Evolutionary conservation across 2,797 vertebrate genomes (phyloP).

Genomic region (Hyperoplus immaculatus): DNA sequence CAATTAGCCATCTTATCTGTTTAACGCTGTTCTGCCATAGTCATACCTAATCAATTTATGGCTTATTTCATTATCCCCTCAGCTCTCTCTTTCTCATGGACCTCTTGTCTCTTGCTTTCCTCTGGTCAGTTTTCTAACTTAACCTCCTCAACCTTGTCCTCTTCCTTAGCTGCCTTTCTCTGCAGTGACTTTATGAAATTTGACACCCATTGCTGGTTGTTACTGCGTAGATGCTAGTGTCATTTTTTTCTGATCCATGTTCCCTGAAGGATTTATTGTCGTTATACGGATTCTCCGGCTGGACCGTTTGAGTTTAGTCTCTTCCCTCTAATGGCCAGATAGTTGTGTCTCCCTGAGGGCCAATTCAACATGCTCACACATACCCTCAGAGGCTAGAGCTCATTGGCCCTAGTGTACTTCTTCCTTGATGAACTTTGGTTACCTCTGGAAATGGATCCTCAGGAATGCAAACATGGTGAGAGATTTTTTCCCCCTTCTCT

Average conservation of each 20-base stretch:
- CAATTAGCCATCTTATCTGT: slow-evolving; percentile 19
- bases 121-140: slow-evolving; percentile 20
- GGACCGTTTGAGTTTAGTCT: slow-evolving; percentile 41
- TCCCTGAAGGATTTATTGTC: slow-evolving; percentile 26
- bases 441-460: slow-evolving; percentile 63
- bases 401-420: slow-evolving; percentile 33
- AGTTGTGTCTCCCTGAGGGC: slow-evolving; percentile 32
- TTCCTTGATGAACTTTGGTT: slow-evolving; percentile 54
- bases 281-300: slow-evolving; percentile 16
- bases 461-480: slow-evolving; percentile 67
- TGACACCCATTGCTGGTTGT: slow-evolving; percentile 21
- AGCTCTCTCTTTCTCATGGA: slow-evolving; percentile 11
- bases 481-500: slow-evolving; percentile 25
- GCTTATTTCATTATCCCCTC: slow-evolving; percentile 57
- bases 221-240: slow-evolving; percentile 13
- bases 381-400: slow-evolving; percentile 26
- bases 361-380: slow-evolving; percentile 45
- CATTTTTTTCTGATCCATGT: slow-evolving; percentile 23
- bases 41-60: slow-evolving; percentile 60
- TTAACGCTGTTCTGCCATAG: slow-evolving; percentile 29
- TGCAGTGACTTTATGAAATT: slow-evolving; percentile 27
- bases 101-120: slow-evolving; percentile 1
- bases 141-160: slow-evolving; percentile 13
- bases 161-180: slow-evolving; percentile 10
- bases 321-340: slow-evolving; percentile 9